These are phyloP conservation scores for Telmatherina bonti DNA, from an alignment of 2,797 vertebrate genomes.

Conservation along the genomic window DNA sequence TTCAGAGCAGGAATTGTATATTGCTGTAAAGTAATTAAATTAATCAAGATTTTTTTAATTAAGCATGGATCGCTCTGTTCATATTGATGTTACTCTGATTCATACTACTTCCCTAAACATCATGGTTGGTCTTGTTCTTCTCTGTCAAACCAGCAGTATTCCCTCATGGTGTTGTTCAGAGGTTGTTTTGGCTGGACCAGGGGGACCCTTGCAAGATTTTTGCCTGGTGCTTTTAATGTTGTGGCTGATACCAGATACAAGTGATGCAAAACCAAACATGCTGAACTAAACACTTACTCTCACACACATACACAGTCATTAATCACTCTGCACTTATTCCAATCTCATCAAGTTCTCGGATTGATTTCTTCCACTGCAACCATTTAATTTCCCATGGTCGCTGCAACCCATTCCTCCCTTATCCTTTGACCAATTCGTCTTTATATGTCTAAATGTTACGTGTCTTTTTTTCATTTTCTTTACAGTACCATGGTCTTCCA, in stretches of 20 bases:
- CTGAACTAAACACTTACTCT: not conserved
- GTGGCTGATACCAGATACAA: not conserved
- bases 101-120: too few species aligned
- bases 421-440: not conserved
- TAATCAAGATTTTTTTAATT: too few species aligned
- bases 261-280: not conserved
- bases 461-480: not conserved
- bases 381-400: conserved; percentile 35
- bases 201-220: too few species aligned
- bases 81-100: too few species aligned
- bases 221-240: not conserved
- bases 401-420: not conserved
- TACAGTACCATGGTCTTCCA: not conserved
- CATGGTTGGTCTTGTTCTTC: too few species aligned
- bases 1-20: too few species aligned
- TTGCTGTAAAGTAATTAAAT: too few species aligned
- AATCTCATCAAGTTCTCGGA: conserved; percentile 46
- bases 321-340: conserved; percentile 26
- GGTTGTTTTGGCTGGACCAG: not conserved
- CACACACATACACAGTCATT: conserved; percentile 11
- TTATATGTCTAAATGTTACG: conserved; percentile 2
- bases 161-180: too few species aligned
- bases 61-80: too few species aligned
- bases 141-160: too few species aligned
- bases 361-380: conserved; percentile 49